These are phyloP conservation scores for Chlorops oryzae DNA, from an alignment of 1,140 invertebrate species.

Conservation along the genomic window DNA sequence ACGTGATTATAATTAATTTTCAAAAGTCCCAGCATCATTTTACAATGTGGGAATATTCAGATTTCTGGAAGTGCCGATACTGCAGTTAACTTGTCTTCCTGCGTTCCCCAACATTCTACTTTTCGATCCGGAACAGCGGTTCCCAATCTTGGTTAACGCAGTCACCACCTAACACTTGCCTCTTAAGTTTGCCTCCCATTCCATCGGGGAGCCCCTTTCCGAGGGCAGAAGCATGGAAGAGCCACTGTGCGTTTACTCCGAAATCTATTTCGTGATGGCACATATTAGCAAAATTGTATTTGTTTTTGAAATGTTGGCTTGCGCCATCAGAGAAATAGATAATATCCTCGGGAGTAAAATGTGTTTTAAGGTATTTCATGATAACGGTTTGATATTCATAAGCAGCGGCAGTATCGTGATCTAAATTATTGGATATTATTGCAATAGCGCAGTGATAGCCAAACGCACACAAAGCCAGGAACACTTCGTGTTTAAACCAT, in stretches of 20 bases:
- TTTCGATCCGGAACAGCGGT: no score
- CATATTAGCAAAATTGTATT: conserved; percentile 22
- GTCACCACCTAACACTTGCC: no score
- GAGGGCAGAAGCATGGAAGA: conserved; percentile 37
- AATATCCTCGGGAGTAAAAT: conserved; percentile 12
- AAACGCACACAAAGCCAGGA: no score
- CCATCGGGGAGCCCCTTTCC: conserved; percentile 31
- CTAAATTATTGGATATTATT: conserved; percentile 17
- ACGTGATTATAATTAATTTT: no score
- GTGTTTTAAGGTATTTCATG: conserved; percentile 15
- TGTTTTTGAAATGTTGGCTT: conserved; percentile 28
- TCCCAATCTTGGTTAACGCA: no score
- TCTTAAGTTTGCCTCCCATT: conserved; percentile 20
- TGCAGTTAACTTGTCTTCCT: no score
- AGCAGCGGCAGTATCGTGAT: conserved; percentile 18
- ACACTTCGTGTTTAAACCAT: no score
- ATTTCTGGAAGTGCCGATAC: no score
- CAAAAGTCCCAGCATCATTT: no score
- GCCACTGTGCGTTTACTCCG: conserved; percentile 25
- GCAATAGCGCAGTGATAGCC: conserved; percentile 13
- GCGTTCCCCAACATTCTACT: no score
- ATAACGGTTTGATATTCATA: conserved; percentile 17
- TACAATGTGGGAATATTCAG: no score
- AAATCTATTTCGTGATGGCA: conserved; percentile 17
- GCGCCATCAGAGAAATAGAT: conserved; percentile 21